Base-by-base conservation (phyloP, 1,140 invertebrate genomes). In the Archegozetes longisetosus region DNA sequence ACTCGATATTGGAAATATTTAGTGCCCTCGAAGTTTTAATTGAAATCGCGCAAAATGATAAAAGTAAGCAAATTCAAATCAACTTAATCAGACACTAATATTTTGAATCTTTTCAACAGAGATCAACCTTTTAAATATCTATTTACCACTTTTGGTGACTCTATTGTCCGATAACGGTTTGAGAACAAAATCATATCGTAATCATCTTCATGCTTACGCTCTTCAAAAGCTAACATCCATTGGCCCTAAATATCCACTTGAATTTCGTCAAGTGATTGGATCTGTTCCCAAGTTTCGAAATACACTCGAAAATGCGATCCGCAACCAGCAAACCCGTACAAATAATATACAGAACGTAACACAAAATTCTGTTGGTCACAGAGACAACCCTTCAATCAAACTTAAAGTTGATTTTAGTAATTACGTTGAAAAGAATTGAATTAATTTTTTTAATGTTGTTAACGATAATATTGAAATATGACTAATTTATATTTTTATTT, bases 381-480 rank as follows among this genome's bases (percentile, higher is more conserved):
- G 25, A 61, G 63, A 28, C 23, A 46, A 48, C 52, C 85, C 86
- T 53, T 84, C 87, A 12, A 96, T 96, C 66, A 89, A 91, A 72
- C 77, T 96, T 50, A 95, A 93, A 78, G 95, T 88, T 20, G 87
- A 94, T 73, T 97, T 97, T 70, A 90, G 88, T 66, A 92, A 95
- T 75, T 96, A 61, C 27, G 9, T 24, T 23, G n/a, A 54, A n/a
- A n/a, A n/a, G n/a, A n/a, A n/a, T n/a, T n/a, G n/a, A n/a, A n/a
- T n/a, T n/a, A n/a, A n/a, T n/a, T n/a, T n/a, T n/a, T n/a, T n/a
- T n/a, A n/a, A n/a, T n/a, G n/a, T n/a, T n/a, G n/a, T n/a, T n/a
- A n/a, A n/a, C n/a, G n/a, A n/a, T n/a, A n/a, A n/a, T n/a, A n/a
- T n/a, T n/a, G n/a, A n/a, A n/a, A n/a, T n/a, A n/a, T n/a, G n/a